A percentile compares a stretch with the other conserved stretches of the same genome.
Evolutionary conservation across 2,113 vertebrate species (phyloP).

Genomic region (Otolemur garnettii): DNA sequence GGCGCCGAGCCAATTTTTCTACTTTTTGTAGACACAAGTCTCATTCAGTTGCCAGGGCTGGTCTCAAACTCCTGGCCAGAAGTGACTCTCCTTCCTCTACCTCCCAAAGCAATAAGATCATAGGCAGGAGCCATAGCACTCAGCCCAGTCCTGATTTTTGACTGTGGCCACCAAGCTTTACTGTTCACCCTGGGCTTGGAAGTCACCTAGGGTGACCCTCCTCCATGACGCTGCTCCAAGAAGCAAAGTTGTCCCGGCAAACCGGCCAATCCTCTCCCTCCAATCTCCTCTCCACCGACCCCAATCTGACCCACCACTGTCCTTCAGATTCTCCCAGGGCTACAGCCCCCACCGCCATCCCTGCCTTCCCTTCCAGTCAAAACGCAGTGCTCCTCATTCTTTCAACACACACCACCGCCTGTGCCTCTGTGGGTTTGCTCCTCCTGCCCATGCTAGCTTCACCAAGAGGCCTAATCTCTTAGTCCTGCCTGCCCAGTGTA

Average conservation of each 20-base stretch:
- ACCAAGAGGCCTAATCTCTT: neutral
- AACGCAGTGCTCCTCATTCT: neutral
- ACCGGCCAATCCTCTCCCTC: neutral
- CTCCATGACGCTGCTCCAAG: neutral
- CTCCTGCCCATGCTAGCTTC: neutral
- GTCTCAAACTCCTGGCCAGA: too few relatives aligned
- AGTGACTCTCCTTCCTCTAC: too few relatives aligned
- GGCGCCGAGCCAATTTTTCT: too few relatives aligned
- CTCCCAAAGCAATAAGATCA: too few relatives aligned
- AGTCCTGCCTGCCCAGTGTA: neutral
- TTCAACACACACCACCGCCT: too few relatives aligned
- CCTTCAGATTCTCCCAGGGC: neutral
- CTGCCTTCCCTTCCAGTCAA: neutral
- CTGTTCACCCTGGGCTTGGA: neutral
- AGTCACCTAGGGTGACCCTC: neutral
- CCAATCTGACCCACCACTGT: neutral
- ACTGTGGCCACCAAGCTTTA: neutral
- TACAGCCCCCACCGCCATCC: neutral
- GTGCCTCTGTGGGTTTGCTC: neutral
- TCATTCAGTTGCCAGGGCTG: too few relatives aligned
- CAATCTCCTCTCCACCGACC: rapidly evolving
- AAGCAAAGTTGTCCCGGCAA: neutral
- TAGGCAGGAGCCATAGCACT: too few relatives aligned
- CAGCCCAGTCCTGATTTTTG: neutral
- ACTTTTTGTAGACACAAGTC: too few relatives aligned